Evolutionary conservation across 2,888 invertebrate species (phyloP), one percentile per base, ranked within the genome.

Genomic region (Rhopalosiphum nymphaeae): DNA sequence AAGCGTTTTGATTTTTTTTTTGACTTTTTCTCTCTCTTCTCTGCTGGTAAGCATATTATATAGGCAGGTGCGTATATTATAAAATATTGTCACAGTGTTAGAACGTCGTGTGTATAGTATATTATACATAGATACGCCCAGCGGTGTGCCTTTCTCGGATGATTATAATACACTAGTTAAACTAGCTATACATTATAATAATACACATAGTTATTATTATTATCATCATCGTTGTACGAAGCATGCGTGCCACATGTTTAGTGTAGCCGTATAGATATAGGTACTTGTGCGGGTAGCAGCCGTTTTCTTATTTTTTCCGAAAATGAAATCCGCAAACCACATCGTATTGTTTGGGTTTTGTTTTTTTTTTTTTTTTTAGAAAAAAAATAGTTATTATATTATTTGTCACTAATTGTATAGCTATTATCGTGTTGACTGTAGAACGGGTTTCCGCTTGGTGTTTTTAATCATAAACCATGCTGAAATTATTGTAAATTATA

Each of bases 1-100:
- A 94, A 94, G 94, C 91, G 90, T 61, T 89, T 78, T 78, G 67
- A 13, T 89, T 89, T 78, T 29, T 91, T 91, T 49, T 49, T 56
- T 85, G 44, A 78, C 36, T 26, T 78, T 78, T 61, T 78, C 21
- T 78, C 36, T n/a, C 78, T 78, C 36, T 36, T 21, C 21, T 36
- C 36, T 36, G 7, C 36, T 42, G 36, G 78, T 9, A 7, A 78
- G 36, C 78, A 78, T 67, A 36, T 2, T 78, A 21, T 78, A 36
- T 9, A 36, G 78, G 21, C 21, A 67, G 29, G 36, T 21, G 78
- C 78, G 36, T 25, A 29, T 44, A 57, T 16, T 57, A 26, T 89
- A 42, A 13, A 29, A 29, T 49, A 56, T 46, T 90, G 90, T 90
- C 90, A 90, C 67, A n/a, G 36, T 46, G 67, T 78, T 36, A 13